Percentiles rank a stretch among this genome's conserved stretches.
phyloP scores from a whole-genome alignment of 2,113 vertebrate species.

The Eubucco bourcierii region DNA sequence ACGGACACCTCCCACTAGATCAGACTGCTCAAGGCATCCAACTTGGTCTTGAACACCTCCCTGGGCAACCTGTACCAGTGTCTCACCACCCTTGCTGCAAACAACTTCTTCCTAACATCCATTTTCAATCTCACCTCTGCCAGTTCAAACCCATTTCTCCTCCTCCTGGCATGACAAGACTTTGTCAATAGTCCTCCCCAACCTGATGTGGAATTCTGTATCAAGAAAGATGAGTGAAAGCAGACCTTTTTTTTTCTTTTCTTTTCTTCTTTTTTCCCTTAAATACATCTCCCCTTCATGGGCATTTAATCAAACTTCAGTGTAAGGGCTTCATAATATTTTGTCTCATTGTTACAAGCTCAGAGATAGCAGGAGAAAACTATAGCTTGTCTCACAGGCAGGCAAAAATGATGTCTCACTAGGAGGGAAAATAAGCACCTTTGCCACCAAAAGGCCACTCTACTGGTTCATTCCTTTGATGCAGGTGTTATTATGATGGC shows the following conservation, averaged over 20 bases:
- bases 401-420: neutral
- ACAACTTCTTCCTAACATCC: too few relatives aligned
- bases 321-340: neutral
- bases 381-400: neutral
- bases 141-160: too few relatives aligned
- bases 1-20: too few relatives aligned
- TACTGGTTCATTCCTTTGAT: constrained; percentile 54
- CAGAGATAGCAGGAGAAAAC: neutral
- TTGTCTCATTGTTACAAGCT: neutral
- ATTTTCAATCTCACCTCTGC: too few relatives aligned
- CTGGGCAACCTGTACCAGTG: too few relatives aligned
- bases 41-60: too few relatives aligned
- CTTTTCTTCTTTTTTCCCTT: neutral
- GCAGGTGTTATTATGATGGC: neutral
- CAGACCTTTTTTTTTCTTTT: too few relatives aligned
- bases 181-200: too few relatives aligned
- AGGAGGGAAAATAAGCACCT: constrained; percentile 48
- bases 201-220: neutral
- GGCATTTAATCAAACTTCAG: neutral
- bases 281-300: neutral
- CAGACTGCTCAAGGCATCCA: too few relatives aligned
- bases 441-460: constrained; percentile 21
- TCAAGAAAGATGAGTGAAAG: constrained; percentile 13
- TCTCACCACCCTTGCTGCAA: too few relatives aligned
- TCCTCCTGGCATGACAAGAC: too few relatives aligned